Percentiles rank a stretch among this genome's conserved stretches.
Evolutionary conservation across 2,113 vertebrate species (phyloP).

Genomic region (Chloropsis hardwickii): DNA sequence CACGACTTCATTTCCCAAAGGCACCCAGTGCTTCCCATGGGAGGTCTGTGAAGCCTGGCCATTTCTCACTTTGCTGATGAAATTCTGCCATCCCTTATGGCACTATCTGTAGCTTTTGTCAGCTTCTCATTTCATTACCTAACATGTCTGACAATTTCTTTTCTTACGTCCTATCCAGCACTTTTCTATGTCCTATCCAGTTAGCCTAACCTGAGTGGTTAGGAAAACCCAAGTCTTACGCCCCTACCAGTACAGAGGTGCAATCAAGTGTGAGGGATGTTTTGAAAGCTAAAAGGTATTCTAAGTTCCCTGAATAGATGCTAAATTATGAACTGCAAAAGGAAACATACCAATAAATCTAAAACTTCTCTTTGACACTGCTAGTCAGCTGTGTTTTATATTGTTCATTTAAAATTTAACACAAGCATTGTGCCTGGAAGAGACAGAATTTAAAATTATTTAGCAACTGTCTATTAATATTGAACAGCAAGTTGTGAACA

Average conservation of each 20-base stretch:
- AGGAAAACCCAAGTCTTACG: not conserved
- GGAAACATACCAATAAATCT: not conserved
- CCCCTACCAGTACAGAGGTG: not conserved
- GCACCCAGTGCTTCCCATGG: fast-evolving
- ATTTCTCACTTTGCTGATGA: not conserved
- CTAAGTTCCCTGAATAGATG: not conserved
- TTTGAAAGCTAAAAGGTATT: not conserved
- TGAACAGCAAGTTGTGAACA: not conserved
- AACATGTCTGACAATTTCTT: not conserved
- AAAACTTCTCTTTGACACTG: not conserved
- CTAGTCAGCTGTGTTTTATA: not conserved
- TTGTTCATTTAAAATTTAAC: not conserved
- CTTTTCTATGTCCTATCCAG: not conserved
- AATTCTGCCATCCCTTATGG: not conserved
- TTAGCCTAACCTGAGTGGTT: not conserved
- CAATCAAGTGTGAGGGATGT: not conserved
- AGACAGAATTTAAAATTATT: not conserved
- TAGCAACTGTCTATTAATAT: not conserved
- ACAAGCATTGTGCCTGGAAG: not conserved
- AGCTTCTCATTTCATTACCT: not conserved
- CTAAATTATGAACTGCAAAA: not conserved
- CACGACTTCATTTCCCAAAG: not conserved
- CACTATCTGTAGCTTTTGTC: not conserved
- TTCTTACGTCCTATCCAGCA: not conserved
- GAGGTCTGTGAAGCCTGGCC: not conserved